Evolutionary conservation across 2,888 invertebrate genomes (phyloP), one percentile per base, ranked within the genome.

Genomic region (Phalera bucephala): DNA sequence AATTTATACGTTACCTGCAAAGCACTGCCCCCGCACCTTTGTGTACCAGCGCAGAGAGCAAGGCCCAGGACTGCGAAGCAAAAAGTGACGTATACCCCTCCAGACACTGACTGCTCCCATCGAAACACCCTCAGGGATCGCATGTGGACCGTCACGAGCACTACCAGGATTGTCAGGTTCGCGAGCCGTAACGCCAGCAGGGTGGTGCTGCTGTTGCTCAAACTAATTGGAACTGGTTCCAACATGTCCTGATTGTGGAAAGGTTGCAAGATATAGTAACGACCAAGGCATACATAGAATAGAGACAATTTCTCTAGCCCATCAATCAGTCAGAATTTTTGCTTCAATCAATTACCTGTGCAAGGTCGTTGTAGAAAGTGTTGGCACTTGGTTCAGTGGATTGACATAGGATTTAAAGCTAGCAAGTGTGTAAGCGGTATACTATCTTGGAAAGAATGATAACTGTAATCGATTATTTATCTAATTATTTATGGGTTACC

Each of bases 51-150:
- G 19, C 72, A 68, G 2, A 84, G 3, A 0, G 64, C 61, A 17
- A 84, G 36, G 0, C 80, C 84, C 0, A 66, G 15, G 2, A 47
- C 32, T 0, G 66, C 63, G 1, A 84, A 29, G 28, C 52, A 41
- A 29, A 72, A 83, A 0, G 84, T 77, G n/a, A 81, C 69, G 1
- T 81, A 29, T 1, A 84, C 35, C 0, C 85, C 85, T 0, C 80
- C 83, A 2, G 78, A 64, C 6, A 83, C 74, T 0, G 75, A 60
- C 31, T 75, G 77, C 46, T 86, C 85, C 82, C 81, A 86, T 0
- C 72, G 67, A 37, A 83, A 82, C 11, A 81, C 68, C 13, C 72
- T 64, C 45, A 83, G 21, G 0, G 79, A 75, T 1, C 76, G 59
- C 12, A 81, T 6, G 40, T 84, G 83, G 30, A 74, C 44, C 1